These are phyloP conservation scores for Ophioderma brevispina DNA, from an alignment of 35 echinoderm and acorn worm genomes.

Conservation along the genomic window DNA sequence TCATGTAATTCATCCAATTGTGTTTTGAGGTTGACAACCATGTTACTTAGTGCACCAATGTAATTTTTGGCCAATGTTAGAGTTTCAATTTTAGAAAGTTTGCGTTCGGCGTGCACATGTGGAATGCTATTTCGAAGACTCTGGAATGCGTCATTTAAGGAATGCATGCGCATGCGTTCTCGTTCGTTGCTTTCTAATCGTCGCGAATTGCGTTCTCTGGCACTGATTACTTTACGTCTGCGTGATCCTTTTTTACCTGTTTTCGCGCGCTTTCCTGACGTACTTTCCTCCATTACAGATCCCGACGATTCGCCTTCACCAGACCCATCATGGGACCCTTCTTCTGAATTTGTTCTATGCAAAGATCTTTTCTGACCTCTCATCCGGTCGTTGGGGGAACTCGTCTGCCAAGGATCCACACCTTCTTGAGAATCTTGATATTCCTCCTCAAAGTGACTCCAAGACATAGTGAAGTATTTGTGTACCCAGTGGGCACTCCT, in stretches of 20 bases:
- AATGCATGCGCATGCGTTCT: conserved; percentile 98
- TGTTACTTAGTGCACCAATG: conserved; percentile 84
- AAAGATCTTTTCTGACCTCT: conserved; percentile 68
- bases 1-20: conserved; percentile 73
- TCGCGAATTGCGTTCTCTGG: conserved; percentile 88
- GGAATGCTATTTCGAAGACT: conserved; percentile 96
- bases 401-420: conserved; percentile 47
- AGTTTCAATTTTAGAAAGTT: conserved; percentile 98
- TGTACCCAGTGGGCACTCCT: no score
- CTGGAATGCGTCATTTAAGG: conserved; percentile 98
- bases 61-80: conserved; percentile 95
- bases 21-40: conserved; percentile 81
- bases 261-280: conserved; percentile 52
- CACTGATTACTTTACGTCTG: conserved; percentile 77
- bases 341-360: conserved; percentile 80
- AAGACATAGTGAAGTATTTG: conserved; percentile 38
- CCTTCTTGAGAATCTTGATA: conserved; percentile 21
- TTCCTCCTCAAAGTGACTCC: conserved; percentile 64
- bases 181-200: conserved; percentile 97
- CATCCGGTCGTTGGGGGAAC: conserved; percentile 11
- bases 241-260: conserved; percentile 58
- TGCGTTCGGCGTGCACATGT: conserved; percentile 87
- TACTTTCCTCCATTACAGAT: conserved; percentile 70
- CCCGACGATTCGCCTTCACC: conserved; percentile 87
- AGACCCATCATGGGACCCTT: conserved; percentile 87